phyloP scores from a whole-genome alignment of 2,888 invertebrate species.

The Cheiracanthium punctorium region DNA sequence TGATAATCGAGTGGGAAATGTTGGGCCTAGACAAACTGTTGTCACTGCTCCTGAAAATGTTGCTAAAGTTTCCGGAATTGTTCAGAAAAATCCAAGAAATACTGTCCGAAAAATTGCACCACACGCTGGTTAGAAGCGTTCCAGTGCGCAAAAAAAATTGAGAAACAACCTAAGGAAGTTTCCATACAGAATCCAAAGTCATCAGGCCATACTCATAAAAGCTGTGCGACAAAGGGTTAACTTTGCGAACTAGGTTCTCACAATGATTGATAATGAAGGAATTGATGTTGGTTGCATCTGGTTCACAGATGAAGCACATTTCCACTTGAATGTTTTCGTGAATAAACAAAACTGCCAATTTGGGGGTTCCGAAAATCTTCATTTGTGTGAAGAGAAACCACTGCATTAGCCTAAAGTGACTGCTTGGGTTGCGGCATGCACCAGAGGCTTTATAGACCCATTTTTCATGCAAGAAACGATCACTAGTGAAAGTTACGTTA shows the following conservation, averaged over 20 bases:
- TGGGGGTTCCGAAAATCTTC: constrained; percentile 29
- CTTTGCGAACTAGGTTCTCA: background rate
- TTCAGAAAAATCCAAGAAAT: background rate
- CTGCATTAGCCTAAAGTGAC: constrained; percentile 9
- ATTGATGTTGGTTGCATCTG: constrained; percentile 18
- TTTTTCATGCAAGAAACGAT: too few species aligned
- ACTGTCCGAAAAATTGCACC: background rate
- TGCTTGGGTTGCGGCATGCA: background rate
- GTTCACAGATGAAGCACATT: too few species aligned
- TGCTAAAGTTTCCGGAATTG: background rate
- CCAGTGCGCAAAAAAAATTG: background rate
- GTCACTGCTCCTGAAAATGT: constrained; percentile 14
- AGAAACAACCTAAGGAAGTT: background rate
- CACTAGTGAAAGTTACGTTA: background rate
- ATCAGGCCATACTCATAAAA: background rate
- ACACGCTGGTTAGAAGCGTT: background rate
- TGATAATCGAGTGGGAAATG: background rate
- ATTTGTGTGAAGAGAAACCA: too few species aligned
- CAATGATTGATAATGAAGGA: background rate
- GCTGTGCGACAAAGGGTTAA: too few species aligned
- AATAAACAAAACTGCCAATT: constrained; percentile 17
- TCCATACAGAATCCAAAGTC: background rate
- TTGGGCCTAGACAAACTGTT: background rate
- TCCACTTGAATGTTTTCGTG: constrained; percentile 16
- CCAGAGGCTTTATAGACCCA: background rate